Base-by-base conservation (phyloP, 2,888 invertebrate species). In the Eristalis pertinax region DNA sequence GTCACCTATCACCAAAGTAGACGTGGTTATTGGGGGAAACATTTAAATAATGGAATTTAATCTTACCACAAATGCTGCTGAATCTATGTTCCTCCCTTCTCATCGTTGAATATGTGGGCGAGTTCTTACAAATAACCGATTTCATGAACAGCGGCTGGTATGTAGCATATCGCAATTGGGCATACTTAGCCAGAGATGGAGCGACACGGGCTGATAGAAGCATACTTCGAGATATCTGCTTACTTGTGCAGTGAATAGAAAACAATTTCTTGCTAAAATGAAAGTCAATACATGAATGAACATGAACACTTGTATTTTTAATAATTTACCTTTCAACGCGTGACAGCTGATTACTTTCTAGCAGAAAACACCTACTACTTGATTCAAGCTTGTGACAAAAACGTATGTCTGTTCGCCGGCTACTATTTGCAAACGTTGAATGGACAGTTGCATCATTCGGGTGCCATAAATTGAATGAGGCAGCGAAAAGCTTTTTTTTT, bases 151-250 rank as follows among this genome's bases (percentile, higher is more conserved):
- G 10, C 38, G 82, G 69, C 19, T 65, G 77, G 4, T 69, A 74
- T 10, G 70, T 62, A 13, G 82, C 69, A 70, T 78, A 82, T 0
- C 82, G 58, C 11, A 77, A 1, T 8, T 86, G 69, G 10, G 69
- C 74, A 24, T 56, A 60, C 67, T 78, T 86, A 1, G 8, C 69
- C 24, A 86, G 4, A 1, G 82, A 65, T 26, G 85, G 82, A 38
- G 65, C 64, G 43, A 78, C 13, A 3, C 70, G 64, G n/a, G 41
- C 50, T n/a, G 77, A 65, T 24, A 82, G n/a, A 2, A 50, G 50
- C 50, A 50, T 50, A 1, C 8, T 50, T 19, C 50, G 8, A 50
- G 19, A 22, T 19, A 50, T 38, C 11, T 38, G 2, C 1, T 38
- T 38, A 2, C n/a, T 22, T 50, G 19, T 50, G 19, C 19, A 50